A percentile compares a stretch with the other conserved stretches of the same genome.
Evolutionary conservation across 2,113 vertebrate genomes (phyloP).

Genomic region (Gopherus evgoodei): DNA sequence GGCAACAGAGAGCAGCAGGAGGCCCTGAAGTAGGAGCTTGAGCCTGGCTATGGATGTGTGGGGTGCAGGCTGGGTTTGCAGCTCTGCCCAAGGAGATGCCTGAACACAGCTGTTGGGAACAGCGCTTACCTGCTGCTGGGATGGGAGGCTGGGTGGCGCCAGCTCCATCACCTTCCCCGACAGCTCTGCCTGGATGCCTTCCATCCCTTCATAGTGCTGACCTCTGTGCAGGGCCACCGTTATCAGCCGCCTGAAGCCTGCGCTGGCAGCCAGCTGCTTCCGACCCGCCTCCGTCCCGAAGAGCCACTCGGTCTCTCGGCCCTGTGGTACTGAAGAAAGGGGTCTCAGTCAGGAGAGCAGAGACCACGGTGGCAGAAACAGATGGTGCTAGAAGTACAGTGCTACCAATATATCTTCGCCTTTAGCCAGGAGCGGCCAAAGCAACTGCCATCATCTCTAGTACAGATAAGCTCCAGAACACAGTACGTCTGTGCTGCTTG

Average conservation of each 20-base stretch:
- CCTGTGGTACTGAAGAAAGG: conserved; percentile 89
- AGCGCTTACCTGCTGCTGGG: conserved; percentile 88
- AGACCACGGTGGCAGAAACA: neutral
- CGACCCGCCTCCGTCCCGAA: conserved; percentile 92
- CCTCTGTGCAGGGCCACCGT: conserved; percentile 92
- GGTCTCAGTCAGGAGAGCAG: neutral
- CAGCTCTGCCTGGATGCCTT: conserved; percentile 90
- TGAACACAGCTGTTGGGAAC: rapidly evolving
- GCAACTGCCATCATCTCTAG: neutral
- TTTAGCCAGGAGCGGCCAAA: neutral
- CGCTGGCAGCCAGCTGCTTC: conserved; percentile 87
- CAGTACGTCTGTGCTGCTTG: neutral
- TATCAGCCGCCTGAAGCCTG: conserved; percentile 89
- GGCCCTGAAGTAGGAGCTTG: neutral
- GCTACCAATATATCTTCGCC: neutral
- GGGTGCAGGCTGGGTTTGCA: neutral
- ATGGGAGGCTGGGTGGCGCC: conserved; percentile 87
- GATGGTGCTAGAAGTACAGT: neutral
- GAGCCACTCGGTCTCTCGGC: conserved; percentile 94
- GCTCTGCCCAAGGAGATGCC: neutral
- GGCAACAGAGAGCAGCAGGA: neutral
- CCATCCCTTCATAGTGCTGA: conserved; percentile 92
- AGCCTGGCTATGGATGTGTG: neutral
- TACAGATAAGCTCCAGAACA: neutral
- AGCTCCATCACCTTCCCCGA: conserved; percentile 96